Conservation (phyloP, 1,140 invertebrate species). For the Amyelois transitella region DNA sequence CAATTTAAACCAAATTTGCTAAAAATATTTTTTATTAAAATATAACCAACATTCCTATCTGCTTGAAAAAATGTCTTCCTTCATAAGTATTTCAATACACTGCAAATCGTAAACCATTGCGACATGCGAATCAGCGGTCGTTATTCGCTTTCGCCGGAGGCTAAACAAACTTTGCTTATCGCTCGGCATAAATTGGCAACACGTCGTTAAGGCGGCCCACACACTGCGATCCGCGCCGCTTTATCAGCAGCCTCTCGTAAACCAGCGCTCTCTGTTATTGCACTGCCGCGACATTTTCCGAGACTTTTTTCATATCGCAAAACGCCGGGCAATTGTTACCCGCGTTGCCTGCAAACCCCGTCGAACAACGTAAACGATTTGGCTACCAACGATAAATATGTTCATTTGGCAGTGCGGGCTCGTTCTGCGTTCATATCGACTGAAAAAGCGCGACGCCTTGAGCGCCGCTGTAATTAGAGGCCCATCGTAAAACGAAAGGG, state of each 20-base stretch:
- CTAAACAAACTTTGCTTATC: slow-evolving; percentile 72
- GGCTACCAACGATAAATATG: slow-evolving; percentile 49
- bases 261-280: slow-evolving; percentile 61
- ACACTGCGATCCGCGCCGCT: slow-evolving; percentile 43
- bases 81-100: background rate
- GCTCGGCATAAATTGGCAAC: slow-evolving; percentile 69
- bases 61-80: too few relatives aligned
- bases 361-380: slow-evolving; percentile 52
- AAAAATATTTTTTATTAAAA: too few relatives aligned
- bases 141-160: slow-evolving; percentile 49
- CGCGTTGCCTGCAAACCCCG: slow-evolving; percentile 22
- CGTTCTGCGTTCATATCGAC: slow-evolving; percentile 34
- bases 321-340: slow-evolving; percentile 27
- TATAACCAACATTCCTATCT: too few relatives aligned
- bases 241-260: slow-evolving; percentile 67
- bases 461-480: slow-evolving; percentile 66
- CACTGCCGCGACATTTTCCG: slow-evolving; percentile 47
- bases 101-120: slow-evolving; percentile 23
- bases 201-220: slow-evolving; percentile 67
- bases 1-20: too few relatives aligned
- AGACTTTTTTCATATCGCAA: slow-evolving; percentile 62
- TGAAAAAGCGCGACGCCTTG: slow-evolving; percentile 60
- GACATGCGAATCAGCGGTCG: slow-evolving; percentile 39
- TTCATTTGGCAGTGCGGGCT: slow-evolving; percentile 54
- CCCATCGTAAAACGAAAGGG: slow-evolving; percentile 71